These are phyloP conservation scores for Echinops telfairi DNA, from an alignment of 2,113 vertebrate genomes.

Conservation along the genomic window DNA sequence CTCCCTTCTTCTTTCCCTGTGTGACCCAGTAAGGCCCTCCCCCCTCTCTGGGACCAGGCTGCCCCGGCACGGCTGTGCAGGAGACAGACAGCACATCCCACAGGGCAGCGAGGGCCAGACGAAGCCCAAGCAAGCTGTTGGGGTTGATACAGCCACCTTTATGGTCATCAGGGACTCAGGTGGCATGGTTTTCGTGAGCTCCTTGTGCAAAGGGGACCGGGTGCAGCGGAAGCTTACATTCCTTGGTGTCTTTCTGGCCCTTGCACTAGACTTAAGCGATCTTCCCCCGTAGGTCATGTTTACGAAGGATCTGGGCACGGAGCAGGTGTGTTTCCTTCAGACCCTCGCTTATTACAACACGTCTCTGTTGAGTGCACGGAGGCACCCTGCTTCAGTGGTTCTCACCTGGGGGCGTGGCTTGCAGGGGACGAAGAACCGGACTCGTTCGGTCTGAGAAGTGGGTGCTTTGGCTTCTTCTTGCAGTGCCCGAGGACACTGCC, in stretches of 20 bases:
- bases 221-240: slow-evolving; percentile 7
- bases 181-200: background rate
- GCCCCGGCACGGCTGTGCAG: background rate
- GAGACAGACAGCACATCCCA: background rate
- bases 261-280: background rate
- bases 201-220: background rate
- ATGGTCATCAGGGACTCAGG: background rate
- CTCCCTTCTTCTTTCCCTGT: background rate
- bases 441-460: slow-evolving; percentile 24
- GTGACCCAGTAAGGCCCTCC: background rate
- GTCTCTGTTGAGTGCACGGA: background rate
- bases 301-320: background rate
- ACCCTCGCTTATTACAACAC: background rate
- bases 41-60: background rate
- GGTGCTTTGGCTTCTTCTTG: slow-evolving; percentile 69
- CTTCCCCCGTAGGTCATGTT: slow-evolving; percentile 7
- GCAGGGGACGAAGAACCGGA: background rate
- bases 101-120: background rate
- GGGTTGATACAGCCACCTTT: background rate
- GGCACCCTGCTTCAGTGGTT: background rate
- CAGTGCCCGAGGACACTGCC: slow-evolving; percentile 92
- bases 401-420: background rate
- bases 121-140: background rate
- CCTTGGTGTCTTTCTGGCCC: background rate
- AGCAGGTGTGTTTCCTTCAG: background rate